A percentile compares a stretch with the other conserved stretches of the same genome.
Conservation (phyloP, 2,113 vertebrate genomes). For the rabbit (Oryctolagus cuniculus) region mOryCun1.1 NC_091439.1:13731001-13731500, state of each 20-base stretch:
- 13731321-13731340: constrained; percentile 37
- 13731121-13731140: constrained; percentile 96
- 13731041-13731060: constrained; percentile 92
- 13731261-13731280: constrained; percentile 30
- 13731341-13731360: not conserved
- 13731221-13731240: constrained; percentile 31
- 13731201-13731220: not conserved
- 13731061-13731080: constrained; percentile 97
- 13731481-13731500: not conserved
- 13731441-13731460: not conserved
- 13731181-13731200: constrained; percentile 81
- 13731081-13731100: constrained; percentile 92
- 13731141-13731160: constrained; percentile 99
- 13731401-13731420: not conserved
- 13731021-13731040: constrained; percentile 74
- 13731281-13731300: constrained; percentile 37
- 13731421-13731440: too few species aligned
- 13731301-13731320: not conserved
- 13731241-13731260: constrained; percentile 51
- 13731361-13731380: not conserved
- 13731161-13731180: constrained; percentile 98
- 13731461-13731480: constrained; percentile 11
- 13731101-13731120: constrained; percentile 95
- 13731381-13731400: not conserved
- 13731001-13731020: constrained; percentile 36